Conservation (phyloP, 2,888 invertebrate species). For the Autographa pulchrina region DNA sequence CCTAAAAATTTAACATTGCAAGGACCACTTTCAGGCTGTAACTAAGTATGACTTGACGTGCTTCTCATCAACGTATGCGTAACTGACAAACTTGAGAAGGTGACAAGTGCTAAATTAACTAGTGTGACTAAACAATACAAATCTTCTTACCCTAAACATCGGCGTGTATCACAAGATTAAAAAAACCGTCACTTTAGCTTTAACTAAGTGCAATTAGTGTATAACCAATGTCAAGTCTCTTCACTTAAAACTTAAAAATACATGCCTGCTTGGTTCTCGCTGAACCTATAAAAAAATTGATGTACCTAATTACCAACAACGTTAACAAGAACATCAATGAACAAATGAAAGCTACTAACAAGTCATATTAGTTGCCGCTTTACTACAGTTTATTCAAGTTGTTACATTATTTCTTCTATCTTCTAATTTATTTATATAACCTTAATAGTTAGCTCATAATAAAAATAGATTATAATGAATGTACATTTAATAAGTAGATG, state of each 20-base stretch:
- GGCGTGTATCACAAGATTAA: too few species aligned
- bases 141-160: too few species aligned
- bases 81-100: neutral
- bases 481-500: constrained; percentile 73
- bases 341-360: neutral
- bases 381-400: constrained; percentile 34
- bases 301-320: too few species aligned
- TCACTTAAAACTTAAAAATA: too few species aligned
- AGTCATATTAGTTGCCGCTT: constrained; percentile 21
- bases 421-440: constrained; percentile 32
- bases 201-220: too few species aligned
- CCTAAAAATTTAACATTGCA: constrained; percentile 25
- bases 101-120: too few species aligned
- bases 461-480: constrained; percentile 65
- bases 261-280: too few species aligned
- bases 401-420: constrained; percentile 13
- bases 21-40: constrained; percentile 26
- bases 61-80: neutral
- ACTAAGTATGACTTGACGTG: constrained; percentile 7
- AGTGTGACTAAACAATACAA: too few species aligned
- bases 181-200: too few species aligned
- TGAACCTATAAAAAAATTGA: too few species aligned
- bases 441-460: constrained; percentile 62
- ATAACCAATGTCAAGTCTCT: too few species aligned
- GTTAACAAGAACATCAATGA: neutral